phyloP scores from a whole-genome alignment of 2,888 invertebrate species.

The Acleris cristana region DNA sequence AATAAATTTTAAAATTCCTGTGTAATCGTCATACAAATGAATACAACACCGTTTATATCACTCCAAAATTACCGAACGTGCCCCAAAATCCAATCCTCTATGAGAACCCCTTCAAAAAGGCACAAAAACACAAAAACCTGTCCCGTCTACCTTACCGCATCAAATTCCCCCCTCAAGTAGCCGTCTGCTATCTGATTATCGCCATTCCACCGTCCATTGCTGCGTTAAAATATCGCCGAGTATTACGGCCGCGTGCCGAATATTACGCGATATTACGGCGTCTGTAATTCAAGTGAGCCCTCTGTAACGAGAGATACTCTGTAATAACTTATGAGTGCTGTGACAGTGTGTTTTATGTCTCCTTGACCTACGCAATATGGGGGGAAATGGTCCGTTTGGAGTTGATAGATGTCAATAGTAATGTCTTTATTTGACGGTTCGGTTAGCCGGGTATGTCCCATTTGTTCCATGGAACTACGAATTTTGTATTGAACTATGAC shows the following conservation, averaged over 20 bases:
- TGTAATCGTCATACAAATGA: too few relatives aligned
- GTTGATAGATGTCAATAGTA: constrained; percentile 4
- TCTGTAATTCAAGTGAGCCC: constrained; percentile 47
- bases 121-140: background rate
- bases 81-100: background rate
- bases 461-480: too few relatives aligned
- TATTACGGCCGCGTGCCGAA: constrained; percentile 64
- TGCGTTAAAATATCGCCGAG: constrained; percentile 72
- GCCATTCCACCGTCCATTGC: constrained; percentile 63
- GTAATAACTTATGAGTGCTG: constrained; percentile 28
- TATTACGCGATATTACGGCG: constrained; percentile 60
- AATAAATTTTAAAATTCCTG: too few relatives aligned
- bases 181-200: constrained; percentile 76
- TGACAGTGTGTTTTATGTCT: constrained; percentile 33
- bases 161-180: constrained; percentile 59
- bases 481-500: too few relatives aligned
- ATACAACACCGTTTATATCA: too few relatives aligned
- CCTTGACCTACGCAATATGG: constrained; percentile 29
- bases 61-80: too few relatives aligned
- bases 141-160: constrained; percentile 42
- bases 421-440: background rate
- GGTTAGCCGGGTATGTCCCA: too few relatives aligned
- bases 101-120: background rate
- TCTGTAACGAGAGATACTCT: background rate
- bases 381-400: constrained; percentile 7